phyloP scores from a whole-genome alignment of 2,797 vertebrate genomes.

The Galagoides demidoff region DNA sequence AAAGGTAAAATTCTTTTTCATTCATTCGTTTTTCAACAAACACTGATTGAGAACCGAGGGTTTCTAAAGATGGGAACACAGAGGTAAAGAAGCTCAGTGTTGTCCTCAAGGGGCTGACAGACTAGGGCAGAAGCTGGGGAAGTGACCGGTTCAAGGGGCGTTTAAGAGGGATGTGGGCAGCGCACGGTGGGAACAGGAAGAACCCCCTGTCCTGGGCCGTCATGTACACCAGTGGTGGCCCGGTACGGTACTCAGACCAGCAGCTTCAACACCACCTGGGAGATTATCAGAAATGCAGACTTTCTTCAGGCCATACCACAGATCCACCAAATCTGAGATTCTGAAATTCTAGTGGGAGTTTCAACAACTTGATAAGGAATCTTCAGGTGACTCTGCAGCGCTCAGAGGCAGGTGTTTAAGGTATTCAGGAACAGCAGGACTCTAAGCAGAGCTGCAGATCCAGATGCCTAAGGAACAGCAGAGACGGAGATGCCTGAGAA shows the following conservation, averaged over 20 bases:
- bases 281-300: not conserved
- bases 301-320: not conserved
- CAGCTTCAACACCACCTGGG: not conserved
- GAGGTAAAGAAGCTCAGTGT: not conserved
- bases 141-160: not conserved
- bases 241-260: not conserved
- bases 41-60: not conserved
- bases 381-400: not conserved
- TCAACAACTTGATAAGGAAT: not conserved
- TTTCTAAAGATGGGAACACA: not conserved
- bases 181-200: not conserved
- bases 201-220: not conserved
- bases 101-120: not conserved
- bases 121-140: not conserved
- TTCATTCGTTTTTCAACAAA: not conserved
- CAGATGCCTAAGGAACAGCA: not conserved
- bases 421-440: not conserved
- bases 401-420: not conserved
- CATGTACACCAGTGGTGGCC: not conserved
- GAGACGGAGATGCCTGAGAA: not conserved
- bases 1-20: not conserved
- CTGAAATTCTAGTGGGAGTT: no score
- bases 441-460: not conserved
- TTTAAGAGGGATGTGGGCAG: fast-evolving
- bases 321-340: not conserved